Conservation (phyloP, 2,888 invertebrate species). For the Lasiommata megera region DNA sequence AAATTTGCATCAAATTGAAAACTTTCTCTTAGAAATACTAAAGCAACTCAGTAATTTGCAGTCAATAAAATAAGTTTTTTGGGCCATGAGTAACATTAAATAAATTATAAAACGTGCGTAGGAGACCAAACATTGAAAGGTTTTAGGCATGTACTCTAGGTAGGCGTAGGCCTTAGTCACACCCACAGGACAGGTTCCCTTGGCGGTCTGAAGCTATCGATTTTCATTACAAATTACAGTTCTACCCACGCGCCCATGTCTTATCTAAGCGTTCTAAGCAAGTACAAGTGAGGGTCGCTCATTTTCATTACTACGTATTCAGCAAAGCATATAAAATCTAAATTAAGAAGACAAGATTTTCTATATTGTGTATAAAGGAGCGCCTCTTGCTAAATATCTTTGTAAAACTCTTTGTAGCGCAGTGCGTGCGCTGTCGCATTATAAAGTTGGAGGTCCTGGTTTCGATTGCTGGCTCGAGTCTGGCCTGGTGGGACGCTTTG, state of each 20-base stretch:
- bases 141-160: constrained; percentile 47
- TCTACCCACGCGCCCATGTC: constrained; percentile 60
- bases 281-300: constrained; percentile 48
- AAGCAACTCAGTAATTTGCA: neutral
- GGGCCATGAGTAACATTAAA: constrained; percentile 29
- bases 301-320: constrained; percentile 29
- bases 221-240: constrained; percentile 75
- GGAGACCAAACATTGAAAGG: constrained; percentile 52
- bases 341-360: too few species aligned
- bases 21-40: too few species aligned
- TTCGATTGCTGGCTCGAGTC: too few species aligned
- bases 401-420: too few species aligned
- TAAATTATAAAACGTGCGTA: constrained; percentile 54
- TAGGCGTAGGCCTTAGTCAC: constrained; percentile 59
- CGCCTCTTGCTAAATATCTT: too few species aligned
- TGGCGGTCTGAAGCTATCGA: constrained; percentile 64
- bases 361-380: too few species aligned
- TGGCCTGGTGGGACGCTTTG: too few species aligned
- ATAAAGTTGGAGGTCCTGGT: too few species aligned
- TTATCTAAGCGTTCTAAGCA: constrained; percentile 41
- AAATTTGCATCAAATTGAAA: too few species aligned
- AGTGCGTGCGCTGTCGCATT: too few species aligned
- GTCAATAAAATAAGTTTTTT: neutral
- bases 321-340: neutral
- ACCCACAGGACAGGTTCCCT: constrained; percentile 70